Conservation (phyloP, 2,797 vertebrate genomes). For the Anas capensis region DNA sequence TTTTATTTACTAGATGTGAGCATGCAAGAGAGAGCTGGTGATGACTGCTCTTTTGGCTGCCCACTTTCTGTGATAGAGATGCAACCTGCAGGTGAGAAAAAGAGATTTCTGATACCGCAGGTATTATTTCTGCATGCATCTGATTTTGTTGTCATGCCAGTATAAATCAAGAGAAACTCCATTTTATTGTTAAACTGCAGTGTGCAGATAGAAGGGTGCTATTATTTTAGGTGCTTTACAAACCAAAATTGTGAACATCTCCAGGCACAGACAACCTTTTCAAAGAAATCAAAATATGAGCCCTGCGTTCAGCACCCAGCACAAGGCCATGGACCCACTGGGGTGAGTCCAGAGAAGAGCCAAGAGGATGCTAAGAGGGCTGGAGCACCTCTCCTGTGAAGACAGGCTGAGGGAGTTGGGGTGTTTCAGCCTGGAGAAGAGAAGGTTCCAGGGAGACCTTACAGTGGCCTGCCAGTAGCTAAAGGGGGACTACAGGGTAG, state of each 20-base stretch:
- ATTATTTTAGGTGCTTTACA: neutral
- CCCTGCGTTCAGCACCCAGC: neutral
- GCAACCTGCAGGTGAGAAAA: rapidly evolving
- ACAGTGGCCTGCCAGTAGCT: neutral
- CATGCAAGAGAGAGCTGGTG: neutral
- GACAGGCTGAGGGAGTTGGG: neutral
- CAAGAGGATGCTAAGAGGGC: neutral
- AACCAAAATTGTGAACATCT: neutral
- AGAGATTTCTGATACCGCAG: neutral
- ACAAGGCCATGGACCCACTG: neutral
- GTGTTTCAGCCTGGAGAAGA: neutral
- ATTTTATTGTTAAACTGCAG: neutral
- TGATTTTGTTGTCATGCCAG: neutral
- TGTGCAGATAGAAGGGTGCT: neutral
- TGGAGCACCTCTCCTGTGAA: neutral
- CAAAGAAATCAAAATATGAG: neutral
- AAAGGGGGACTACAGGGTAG: neutral
- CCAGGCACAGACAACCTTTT: neutral
- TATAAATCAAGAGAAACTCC: neutral
- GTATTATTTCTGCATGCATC: neutral
- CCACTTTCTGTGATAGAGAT: neutral
- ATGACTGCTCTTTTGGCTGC: neutral
- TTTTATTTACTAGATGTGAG: constrained; percentile 53
- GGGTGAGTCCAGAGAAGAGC: neutral
- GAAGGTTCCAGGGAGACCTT: neutral